Base-by-base conservation (phyloP, 2,797 vertebrate genomes). In the Brachyrhaphis roseni region DNA sequence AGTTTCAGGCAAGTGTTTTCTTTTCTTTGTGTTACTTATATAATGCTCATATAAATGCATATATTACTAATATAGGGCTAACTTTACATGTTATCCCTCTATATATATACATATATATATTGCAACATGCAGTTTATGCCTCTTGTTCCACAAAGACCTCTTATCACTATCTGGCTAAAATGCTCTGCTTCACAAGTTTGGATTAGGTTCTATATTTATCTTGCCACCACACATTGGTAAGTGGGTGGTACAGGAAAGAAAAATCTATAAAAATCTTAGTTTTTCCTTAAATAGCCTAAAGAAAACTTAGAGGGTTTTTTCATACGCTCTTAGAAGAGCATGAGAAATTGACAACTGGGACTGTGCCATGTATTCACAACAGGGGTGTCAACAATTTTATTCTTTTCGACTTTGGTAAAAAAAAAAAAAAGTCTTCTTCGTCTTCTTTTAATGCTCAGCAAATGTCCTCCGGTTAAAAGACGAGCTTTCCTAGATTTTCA, bases 1-100 rank as follows among this genome's bases (percentile, higher is more conserved):
- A 71, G 16, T 87, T 7, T 82, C 94, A 74, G 95, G 95, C 95
- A 95, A 95, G 94, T 87, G 31, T 34, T 12, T 62, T 59, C 28
- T 28, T 31, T 23, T 46, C 11, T 34, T 77, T 78, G 13, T 75
- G 36, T 62, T 34, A 55, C 74, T 64, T 73, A 8, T 23, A n/a
- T 73, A 77, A 55, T 16, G 12, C 13, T 41, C 12, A 13, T 23
- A 70, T 53, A 45, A 43, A 76, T 39, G 36, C 68, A 34, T 11
- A 39, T 11, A 39, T 23, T 20, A 51, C 18, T 2, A 8, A 8
- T 10, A 11, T 34, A 20, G 16, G 34, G 10, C 20, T 20, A 64
- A 41, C 45, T 0, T 46, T 74, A 12, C 36, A 68, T 62, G 41
- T 31, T 75, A 28, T 45, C 5, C 28, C n/a, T 26, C 1, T 15